Evolutionary conservation across 1,140 invertebrate genomes (phyloP).

Genomic region (Aphelenchoides fujianensis): DNA sequence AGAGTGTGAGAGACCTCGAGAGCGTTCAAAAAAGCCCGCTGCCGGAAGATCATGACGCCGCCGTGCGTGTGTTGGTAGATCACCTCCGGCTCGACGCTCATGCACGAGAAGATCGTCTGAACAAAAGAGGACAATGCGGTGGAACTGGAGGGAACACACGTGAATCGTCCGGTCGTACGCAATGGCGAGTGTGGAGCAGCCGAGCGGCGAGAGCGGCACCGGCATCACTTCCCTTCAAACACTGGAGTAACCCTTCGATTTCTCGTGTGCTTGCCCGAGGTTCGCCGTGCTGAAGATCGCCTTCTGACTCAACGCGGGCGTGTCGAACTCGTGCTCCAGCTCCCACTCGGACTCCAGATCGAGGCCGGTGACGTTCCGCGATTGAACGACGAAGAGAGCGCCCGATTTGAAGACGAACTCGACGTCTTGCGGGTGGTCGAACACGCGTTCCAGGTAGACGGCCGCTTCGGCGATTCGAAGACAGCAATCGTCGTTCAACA

Average conservation of each 20-base stretch:
- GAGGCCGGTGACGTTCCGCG: constrained; percentile 72
- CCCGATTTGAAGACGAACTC: constrained; percentile 67
- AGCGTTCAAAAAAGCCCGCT: constrained; percentile 25
- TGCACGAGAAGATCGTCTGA: not conserved
- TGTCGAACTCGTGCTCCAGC: constrained; percentile 72
- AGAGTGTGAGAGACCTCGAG: constrained; percentile 20
- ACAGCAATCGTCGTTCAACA: constrained; percentile 46
- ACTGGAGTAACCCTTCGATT: not conserved
- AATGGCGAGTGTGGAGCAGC: constrained; percentile 2
- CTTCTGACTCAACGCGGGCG: constrained; percentile 64
- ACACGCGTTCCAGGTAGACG: constrained; percentile 69
- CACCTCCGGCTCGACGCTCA: not conserved
- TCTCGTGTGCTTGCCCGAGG: constrained; percentile 23
- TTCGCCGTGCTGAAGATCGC: constrained; percentile 63
- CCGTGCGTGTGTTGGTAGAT: not conserved
- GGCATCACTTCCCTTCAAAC: constrained; percentile 27
- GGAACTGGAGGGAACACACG: no score
- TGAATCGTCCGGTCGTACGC: constrained; percentile 19
- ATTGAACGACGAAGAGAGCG: constrained; percentile 63
- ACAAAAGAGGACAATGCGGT: no score
- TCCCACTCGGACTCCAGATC: constrained; percentile 73
- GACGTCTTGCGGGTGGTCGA: constrained; percentile 72
- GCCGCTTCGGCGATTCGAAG: constrained; percentile 65
- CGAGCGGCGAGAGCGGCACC: constrained; percentile 14
- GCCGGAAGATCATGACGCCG: constrained; percentile 8